Percentiles rank a stretch among this genome's conserved stretches.
phyloP scores from a whole-genome alignment of 2,888 invertebrate species.

The Callyntrura guangdongensis region DNA sequence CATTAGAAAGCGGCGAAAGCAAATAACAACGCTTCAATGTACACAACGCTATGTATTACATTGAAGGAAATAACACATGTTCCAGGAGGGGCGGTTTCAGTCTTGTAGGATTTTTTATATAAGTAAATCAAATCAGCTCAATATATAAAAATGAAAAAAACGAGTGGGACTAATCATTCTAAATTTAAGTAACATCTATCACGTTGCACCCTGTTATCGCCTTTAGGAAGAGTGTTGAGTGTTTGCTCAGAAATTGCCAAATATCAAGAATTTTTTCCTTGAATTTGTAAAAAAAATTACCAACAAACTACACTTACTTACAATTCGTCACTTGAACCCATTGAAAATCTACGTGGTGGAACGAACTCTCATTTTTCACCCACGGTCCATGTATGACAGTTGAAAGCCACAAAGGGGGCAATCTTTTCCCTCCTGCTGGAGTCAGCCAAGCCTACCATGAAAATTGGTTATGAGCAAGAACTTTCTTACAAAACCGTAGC shows the following conservation, averaged over 20 bases:
- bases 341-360: constrained; percentile 75
- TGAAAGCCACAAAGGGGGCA: constrained; percentile 79
- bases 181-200: constrained; percentile 15
- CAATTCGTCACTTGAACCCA: constrained; percentile 76
- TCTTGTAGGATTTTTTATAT: background rate
- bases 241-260: background rate
- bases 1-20: constrained; percentile 11
- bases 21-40: constrained; percentile 16
- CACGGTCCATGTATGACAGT: constrained; percentile 77
- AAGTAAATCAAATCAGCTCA: background rate
- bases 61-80: too few species aligned
- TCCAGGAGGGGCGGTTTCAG: too few species aligned
- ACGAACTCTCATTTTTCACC: constrained; percentile 77
- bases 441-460: constrained; percentile 76
- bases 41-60: background rate
- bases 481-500: constrained; percentile 48
- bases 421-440: constrained; percentile 78
- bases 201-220: background rate
- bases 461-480: constrained; percentile 75
- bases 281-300: constrained; percentile 9
- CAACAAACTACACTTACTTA: constrained; percentile 60
- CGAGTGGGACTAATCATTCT: constrained; percentile 38
- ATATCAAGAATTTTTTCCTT: constrained; percentile 5
- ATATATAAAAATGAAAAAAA: constrained; percentile 16
- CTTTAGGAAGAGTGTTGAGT: background rate